phyloP scores from a whole-genome alignment of 1,140 invertebrate genomes.

The Oppia nitens region DNA sequence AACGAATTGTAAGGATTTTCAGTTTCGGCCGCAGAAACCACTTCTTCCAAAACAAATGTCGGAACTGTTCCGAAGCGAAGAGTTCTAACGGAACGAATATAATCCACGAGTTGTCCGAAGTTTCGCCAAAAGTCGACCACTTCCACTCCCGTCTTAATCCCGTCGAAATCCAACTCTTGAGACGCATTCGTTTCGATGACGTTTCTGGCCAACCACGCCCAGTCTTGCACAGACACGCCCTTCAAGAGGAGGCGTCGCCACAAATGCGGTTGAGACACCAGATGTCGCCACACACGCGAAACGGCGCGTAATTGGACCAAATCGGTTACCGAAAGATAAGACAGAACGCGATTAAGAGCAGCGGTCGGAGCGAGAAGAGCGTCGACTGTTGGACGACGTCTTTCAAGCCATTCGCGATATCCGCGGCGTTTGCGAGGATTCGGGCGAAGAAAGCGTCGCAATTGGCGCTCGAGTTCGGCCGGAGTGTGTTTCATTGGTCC shows the following conservation, averaged over 20 bases:
- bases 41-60: constrained; percentile 10
- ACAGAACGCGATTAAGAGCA: not conserved
- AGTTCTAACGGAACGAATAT: constrained; percentile 4
- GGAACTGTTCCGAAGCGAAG: constrained; percentile 5
- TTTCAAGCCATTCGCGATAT: not conserved
- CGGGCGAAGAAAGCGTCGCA: not conserved
- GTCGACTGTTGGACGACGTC: not conserved
- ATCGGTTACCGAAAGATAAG: constrained; percentile 10
- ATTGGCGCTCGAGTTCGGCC: not conserved
- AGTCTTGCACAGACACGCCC: constrained; percentile 9
- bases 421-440: not conserved
- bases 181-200: not conserved
- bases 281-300: constrained; percentile 3
- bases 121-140: constrained; percentile 1
- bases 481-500: constrained; percentile 2
- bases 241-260: constrained; percentile 7
- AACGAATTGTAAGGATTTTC: constrained; percentile 13
- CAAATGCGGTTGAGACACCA: not conserved
- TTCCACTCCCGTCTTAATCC: not conserved
- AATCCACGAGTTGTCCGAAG: not conserved
- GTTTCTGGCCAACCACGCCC: constrained; percentile 1
- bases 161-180: constrained; percentile 3
- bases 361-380: not conserved
- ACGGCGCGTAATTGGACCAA: constrained; percentile 3
- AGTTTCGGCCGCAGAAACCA: constrained; percentile 1